These are phyloP conservation scores for Phocoena sinus DNA, from an alignment of 2,113 vertebrate genomes.

Conservation along the genomic window DNA sequence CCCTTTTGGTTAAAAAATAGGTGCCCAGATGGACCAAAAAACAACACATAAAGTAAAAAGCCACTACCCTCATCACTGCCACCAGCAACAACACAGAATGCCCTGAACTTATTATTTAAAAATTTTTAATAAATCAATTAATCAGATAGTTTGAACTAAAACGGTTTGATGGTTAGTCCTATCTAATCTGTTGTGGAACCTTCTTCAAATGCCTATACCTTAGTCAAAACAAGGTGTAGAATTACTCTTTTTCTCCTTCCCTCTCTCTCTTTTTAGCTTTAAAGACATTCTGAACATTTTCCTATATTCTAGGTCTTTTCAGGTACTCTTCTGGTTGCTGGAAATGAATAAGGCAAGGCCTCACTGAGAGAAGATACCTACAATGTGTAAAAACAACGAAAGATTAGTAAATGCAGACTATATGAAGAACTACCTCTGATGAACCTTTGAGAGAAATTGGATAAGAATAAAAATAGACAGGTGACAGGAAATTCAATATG, in stretches of 20 bases:
- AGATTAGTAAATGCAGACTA: neutral
- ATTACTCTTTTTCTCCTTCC: neutral
- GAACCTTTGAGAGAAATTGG: neutral
- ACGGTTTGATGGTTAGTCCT: neutral
- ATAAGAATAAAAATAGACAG: neutral
- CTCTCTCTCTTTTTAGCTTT: neutral
- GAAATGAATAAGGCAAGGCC: slow-evolving; percentile 1
- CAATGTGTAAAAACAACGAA: neutral
- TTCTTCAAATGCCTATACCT: neutral
- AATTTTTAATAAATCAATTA: neutral
- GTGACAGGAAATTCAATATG: neutral
- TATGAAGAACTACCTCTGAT: neutral
- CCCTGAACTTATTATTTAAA: neutral
- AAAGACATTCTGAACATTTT: neutral
- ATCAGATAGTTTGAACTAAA: slow-evolving; percentile 9
- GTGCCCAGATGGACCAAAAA: neutral
- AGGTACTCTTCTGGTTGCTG: neutral
- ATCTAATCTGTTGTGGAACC: neutral
- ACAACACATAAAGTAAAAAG: neutral
- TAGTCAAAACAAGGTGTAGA: neutral
- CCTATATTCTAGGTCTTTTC: neutral
- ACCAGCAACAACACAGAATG: neutral
- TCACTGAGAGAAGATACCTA: neutral
- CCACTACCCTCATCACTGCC: neutral
- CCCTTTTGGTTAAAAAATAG: slow-evolving; percentile 34